These are phyloP conservation scores for Copidosoma floridanum DNA, from an alignment of 1,140 invertebrate genomes.

Conservation along the genomic window DNA sequence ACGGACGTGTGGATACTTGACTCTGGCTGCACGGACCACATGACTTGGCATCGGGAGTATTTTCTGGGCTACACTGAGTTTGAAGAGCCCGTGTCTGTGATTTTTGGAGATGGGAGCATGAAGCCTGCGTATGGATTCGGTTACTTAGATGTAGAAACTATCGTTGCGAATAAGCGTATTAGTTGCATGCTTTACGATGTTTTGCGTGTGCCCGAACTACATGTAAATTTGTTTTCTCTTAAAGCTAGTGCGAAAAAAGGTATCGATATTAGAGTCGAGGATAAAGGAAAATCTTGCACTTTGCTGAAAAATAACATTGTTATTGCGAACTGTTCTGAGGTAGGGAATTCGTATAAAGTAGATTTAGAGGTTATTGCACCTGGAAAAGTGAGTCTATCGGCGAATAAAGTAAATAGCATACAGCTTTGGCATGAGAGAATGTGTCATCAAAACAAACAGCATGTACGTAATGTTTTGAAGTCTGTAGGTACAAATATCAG, in stretches of 20 bases:
- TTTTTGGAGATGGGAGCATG: no score
- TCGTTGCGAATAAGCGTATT: no score
- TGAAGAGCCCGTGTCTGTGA: background rate
- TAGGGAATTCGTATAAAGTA: constrained; percentile 4
- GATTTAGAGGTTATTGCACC: background rate
- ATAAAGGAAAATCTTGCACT: background rate
- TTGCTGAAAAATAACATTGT: background rate
- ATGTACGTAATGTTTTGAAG: background rate
- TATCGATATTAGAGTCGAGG: background rate
- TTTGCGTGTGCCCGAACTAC: background rate
- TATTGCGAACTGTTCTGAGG: background rate
- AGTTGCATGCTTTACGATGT: background rate
- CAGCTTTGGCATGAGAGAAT: background rate
- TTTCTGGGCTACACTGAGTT: background rate
- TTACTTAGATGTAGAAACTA: no score
- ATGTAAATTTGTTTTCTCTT: background rate
- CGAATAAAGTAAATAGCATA: background rate
- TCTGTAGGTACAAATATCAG: background rate
- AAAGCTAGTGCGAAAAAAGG: background rate
- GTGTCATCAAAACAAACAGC: background rate
- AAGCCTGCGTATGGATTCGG: background rate
- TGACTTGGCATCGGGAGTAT: background rate
- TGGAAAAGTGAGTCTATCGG: background rate
- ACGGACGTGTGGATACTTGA: background rate
- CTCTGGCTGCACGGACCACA: background rate